Evolutionary conservation across 2,797 vertebrate genomes (phyloP), one percentile per base, ranked within the genome.

Genomic region (Spondyliosoma cantharus): DNA sequence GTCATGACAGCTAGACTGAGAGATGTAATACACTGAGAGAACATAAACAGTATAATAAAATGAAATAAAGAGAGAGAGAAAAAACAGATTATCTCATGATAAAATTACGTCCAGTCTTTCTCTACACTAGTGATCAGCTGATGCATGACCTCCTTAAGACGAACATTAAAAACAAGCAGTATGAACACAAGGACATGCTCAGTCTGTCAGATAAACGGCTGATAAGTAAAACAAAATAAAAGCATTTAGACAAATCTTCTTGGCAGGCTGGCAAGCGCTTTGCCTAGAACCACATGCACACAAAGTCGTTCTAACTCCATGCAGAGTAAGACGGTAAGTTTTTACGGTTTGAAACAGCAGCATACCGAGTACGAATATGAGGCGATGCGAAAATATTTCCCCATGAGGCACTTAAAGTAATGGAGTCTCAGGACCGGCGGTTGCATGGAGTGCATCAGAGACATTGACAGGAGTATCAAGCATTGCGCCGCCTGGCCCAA

Each of bases 401-500:
- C 90, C 92, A 92, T n/a, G 85, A 93, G 90, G 90, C 93, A 88
- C 84, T 88, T 87, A 86, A 90, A 93, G 88, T 90, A 93, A 93
- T 92, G 88, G 91, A 92, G 84, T 91, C 85, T 89, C 84, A 86
- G 90, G 87, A 88, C 90, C 89, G 88, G 89, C 46, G 54, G 78
- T 86, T 83, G 86, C 81, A 86, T 85, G 74, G 87, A 91, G 90
- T 89, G 90, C 84, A 88, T 93, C 90, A 87, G 90, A 89, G 90
- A 90, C 88, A 91, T 48, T 93, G 90, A 92, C 90, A 90, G 89
- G 91, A 87, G 89, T 85, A 93, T 93, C 86, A 92, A 87, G 89
- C 91, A 85, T 90, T 48, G 81, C 83, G 76, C 82, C 27, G 85
- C 86, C 84, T 75, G 82, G 87, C 90, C 92, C 90, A 92, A 91